These are phyloP conservation scores for Anisognathus igniventris DNA, from an alignment of 2,797 vertebrate genomes.

Conservation along the genomic window DNA sequence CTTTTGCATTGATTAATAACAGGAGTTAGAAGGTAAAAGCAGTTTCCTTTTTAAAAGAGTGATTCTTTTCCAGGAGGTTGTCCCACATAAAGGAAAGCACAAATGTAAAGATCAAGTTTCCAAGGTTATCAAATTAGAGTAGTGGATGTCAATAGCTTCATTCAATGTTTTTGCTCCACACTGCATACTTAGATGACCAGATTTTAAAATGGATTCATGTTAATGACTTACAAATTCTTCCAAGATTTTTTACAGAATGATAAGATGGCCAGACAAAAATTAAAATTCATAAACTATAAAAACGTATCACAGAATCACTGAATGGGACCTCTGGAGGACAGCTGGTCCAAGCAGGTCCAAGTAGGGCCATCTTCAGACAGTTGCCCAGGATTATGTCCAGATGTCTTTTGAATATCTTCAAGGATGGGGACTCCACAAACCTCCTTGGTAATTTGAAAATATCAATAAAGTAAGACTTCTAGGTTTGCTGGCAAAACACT, in stretches of 20 bases:
- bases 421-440: neutral
- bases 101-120: neutral
- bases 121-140: neutral
- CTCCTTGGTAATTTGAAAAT: neutral
- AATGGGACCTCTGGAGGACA: neutral
- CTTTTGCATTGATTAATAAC: constrained; percentile 50
- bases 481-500: neutral
- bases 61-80: neutral
- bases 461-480: neutral
- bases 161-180: neutral
- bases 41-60: neutral
- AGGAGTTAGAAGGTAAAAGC: constrained; percentile 20
- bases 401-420: neutral
- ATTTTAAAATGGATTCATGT: neutral
- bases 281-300: neutral
- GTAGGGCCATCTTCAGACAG: neutral
- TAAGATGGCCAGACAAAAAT: neutral
- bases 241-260: neutral
- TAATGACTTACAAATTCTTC: neutral
- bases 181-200: neutral
- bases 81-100: neutral
- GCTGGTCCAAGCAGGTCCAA: neutral
- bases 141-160: neutral
- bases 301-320: neutral
- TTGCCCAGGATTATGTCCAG: neutral